Evolutionary conservation across 2,797 vertebrate genomes (phyloP).

Genomic region (Gouania willdenowi): DNA sequence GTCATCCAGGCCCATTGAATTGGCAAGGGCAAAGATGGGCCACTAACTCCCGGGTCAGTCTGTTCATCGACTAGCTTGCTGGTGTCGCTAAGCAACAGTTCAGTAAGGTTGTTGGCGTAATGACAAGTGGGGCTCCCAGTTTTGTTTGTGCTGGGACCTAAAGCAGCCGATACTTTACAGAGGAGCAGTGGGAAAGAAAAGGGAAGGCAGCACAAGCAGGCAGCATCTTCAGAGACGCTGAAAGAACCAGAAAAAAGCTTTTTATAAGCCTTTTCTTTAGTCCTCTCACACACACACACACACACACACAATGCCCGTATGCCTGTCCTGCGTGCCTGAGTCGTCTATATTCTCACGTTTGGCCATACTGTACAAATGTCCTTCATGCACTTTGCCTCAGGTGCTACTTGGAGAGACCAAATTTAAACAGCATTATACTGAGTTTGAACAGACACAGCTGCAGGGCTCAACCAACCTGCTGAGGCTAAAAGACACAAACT

Average conservation of each 20-base stretch:
- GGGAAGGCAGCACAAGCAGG: slow-evolving; percentile 45
- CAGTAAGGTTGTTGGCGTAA: slow-evolving; percentile 61
- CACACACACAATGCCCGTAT: slow-evolving; percentile 43
- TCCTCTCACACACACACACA: too few relatives aligned
- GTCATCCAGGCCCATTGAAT: slow-evolving; percentile 66
- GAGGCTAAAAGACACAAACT: slow-evolving; percentile 74
- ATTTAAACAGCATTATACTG: slow-evolving; percentile 51
- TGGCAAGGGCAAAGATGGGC: slow-evolving; percentile 31
- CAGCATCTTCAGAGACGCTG: slow-evolving; percentile 51
- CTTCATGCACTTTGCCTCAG: slow-evolving; percentile 20
- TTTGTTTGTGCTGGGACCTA: slow-evolving; percentile 44
- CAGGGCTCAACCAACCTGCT: slow-evolving; percentile 60
- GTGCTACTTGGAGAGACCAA: slow-evolving; percentile 54
- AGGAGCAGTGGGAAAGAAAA: slow-evolving; percentile 62
- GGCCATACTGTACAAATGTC: slow-evolving; percentile 14
- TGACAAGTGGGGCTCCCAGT: slow-evolving; percentile 59
- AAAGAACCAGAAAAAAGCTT: slow-evolving; percentile 57
- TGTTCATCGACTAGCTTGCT: slow-evolving; percentile 43
- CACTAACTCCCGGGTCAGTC: slow-evolving; percentile 51
- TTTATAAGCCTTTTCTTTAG: slow-evolving; percentile 38
- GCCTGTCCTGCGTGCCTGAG: slow-evolving; percentile 18
- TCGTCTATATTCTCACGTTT: slow-evolving; percentile 15
- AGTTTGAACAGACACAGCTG: slow-evolving; percentile 72
- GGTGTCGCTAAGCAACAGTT: slow-evolving; percentile 74
- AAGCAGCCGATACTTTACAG: slow-evolving; percentile 65